Percentiles rank a stretch among this genome's conserved stretches.
Evolutionary conservation across 2,888 invertebrate genomes (phyloP).

Genomic region (Drosophila yooni): DNA sequence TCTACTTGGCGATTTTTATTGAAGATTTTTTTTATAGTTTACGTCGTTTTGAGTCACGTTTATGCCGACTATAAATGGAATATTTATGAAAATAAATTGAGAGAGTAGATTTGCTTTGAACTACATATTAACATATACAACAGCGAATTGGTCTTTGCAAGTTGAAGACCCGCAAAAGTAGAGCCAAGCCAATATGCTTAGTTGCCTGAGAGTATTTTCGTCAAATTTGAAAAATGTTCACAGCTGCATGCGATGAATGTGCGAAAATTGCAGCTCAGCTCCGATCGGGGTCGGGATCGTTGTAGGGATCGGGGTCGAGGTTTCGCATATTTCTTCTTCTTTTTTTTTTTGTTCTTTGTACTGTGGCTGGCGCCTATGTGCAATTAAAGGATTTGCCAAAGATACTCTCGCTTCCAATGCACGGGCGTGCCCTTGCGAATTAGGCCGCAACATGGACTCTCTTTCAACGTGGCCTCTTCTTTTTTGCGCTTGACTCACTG

Average conservation of each 20-base stretch:
- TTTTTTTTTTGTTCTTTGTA: background rate
- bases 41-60: background rate
- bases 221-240: conserved; percentile 58
- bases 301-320: conserved; percentile 2
- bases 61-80: background rate
- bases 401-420: conserved; percentile 4
- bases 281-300: background rate
- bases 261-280: conserved; percentile 50
- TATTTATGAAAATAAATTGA: no score
- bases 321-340: background rate
- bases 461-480: background rate
- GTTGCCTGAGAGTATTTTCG: conserved; percentile 8
- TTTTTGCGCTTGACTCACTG: background rate
- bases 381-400: conserved; percentile 76
- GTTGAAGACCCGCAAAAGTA: background rate
- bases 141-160: background rate
- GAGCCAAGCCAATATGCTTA: conserved; percentile 13
- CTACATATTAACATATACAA: background rate
- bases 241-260: conserved; percentile 68
- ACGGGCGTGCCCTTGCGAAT: conserved; percentile 62
- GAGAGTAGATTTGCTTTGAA: background rate
- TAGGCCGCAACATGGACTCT: conserved; percentile 29
- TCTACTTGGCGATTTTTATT: no score
- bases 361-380: conserved; percentile 62
- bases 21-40: background rate